Conservation (phyloP, 2,113 vertebrate genomes). For the Prunella himalayana region DNA sequence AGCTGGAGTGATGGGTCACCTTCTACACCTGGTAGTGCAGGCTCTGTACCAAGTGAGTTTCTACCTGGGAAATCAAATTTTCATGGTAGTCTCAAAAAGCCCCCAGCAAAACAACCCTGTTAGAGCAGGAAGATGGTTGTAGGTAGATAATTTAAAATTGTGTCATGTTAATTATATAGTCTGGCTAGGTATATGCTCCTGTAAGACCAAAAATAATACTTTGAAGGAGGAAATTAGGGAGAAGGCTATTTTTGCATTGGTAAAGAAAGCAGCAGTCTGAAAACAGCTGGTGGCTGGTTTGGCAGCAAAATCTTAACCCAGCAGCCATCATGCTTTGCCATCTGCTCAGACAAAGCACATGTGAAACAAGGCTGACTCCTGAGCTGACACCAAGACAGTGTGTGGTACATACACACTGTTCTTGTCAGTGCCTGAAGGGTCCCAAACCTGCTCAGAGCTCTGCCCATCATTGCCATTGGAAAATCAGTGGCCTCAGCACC, state of each 20-base stretch:
- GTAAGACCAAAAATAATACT: not conserved
- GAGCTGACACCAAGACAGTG: not conserved
- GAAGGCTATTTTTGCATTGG: not conserved
- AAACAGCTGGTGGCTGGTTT: conserved; percentile 21
- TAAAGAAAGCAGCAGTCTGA: conserved; percentile 2
- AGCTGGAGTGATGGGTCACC: rapidly evolving
- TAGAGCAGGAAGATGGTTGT: not conserved
- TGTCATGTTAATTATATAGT: not conserved
- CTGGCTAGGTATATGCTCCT: not conserved
- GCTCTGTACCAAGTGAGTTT: not conserved
- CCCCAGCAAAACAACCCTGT: not conserved
- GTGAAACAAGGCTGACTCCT: not conserved
- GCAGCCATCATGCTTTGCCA: not conserved
- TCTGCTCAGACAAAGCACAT: not conserved
- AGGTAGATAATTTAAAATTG: conserved; percentile 24
- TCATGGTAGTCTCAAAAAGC: not conserved
- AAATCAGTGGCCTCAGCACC: not conserved
- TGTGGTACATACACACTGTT: rapidly evolving
- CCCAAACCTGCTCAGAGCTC: not conserved
- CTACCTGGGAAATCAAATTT: not conserved
- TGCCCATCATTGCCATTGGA: not conserved
- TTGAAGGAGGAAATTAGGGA: not conserved
- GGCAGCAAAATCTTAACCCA: not conserved
- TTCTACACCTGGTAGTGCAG: not conserved
- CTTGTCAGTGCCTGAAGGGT: not conserved